phyloP scores from a whole-genome alignment of 2,797 vertebrate genomes.

The Ficedula albicollis region DNA sequence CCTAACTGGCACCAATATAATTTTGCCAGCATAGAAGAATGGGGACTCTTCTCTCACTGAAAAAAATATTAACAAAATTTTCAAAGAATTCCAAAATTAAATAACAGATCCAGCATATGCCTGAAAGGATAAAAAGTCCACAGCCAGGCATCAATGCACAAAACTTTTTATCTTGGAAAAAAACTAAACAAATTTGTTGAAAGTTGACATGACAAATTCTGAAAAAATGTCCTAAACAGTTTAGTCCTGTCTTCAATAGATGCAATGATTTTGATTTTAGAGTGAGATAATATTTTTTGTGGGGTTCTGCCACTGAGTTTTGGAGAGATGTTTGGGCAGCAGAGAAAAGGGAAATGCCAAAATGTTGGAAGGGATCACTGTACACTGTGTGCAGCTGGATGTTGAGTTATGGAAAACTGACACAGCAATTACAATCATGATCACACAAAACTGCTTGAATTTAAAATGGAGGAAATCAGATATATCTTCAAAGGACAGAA shows the following conservation, averaged over 20 bases:
- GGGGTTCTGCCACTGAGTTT: neutral
- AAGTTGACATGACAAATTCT: neutral
- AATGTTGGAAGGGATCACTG: neutral
- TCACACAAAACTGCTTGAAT: neutral
- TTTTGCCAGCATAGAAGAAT: neutral
- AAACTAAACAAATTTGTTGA: neutral
- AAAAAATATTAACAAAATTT: neutral
- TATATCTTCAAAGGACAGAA: neutral
- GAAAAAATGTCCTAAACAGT: neutral
- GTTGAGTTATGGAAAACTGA: neutral
- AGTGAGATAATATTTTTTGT: neutral
- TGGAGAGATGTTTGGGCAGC: neutral
- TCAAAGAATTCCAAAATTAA: neutral
- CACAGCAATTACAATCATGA: neutral
- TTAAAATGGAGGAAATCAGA: neutral
- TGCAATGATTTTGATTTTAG: rapidly evolving
- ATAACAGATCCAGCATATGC: neutral
- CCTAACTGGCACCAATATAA: neutral
- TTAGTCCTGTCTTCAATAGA: neutral
- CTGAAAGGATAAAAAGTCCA: neutral
- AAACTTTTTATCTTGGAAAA: neutral
- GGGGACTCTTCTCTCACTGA: neutral
- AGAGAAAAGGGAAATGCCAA: neutral
- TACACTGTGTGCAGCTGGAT: neutral
- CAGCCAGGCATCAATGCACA: neutral